Percentiles rank a stretch among this genome's conserved stretches.
These are phyloP conservation scores for Drosophila anceps DNA, from an alignment of 2,888 invertebrate species.

Conservation along the genomic window DNA sequence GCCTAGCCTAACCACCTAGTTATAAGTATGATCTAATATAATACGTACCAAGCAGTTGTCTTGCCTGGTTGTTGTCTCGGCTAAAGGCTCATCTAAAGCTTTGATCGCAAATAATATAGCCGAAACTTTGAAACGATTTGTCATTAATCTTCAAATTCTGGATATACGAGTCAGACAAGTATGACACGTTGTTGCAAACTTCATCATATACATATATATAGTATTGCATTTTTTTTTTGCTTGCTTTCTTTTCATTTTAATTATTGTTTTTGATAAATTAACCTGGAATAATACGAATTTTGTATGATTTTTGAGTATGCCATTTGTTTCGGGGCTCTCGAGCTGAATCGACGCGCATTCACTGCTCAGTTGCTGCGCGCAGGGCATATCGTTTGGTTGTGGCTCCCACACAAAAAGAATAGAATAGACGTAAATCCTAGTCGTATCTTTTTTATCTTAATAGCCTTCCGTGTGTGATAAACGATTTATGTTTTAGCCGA, in stretches of 20 bases:
- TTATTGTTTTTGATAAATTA: constrained; percentile 10
- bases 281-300: constrained; percentile 16
- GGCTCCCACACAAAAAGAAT: constrained; percentile 2
- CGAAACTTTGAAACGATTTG: constrained; percentile 3
- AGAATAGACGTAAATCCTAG: constrained; percentile 17
- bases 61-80: not conserved
- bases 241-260: not conserved
- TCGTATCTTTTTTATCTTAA: constrained; percentile 53
- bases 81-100: not conserved
- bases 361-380: constrained; percentile 62
- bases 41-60: not conserved
- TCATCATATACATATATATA: not conserved
- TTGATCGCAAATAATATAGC: constrained; percentile 3
- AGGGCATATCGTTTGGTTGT: constrained; percentile 50
- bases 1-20: too few species aligned
- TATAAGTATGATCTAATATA: not conserved
- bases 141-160: not conserved
- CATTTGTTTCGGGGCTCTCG: constrained; percentile 37
- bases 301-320: not conserved
- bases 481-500: constrained; percentile 59
- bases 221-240: constrained; percentile 5
- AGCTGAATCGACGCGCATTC: constrained; percentile 47
- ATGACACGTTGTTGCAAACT: not conserved
- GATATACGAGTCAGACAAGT: constrained; percentile 16
- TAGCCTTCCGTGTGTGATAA: constrained; percentile 45